Evolutionary conservation across 2,888 invertebrate genomes (phyloP), one percentile per base, ranked within the genome.

Genomic region (Trichacis sp.): DNA sequence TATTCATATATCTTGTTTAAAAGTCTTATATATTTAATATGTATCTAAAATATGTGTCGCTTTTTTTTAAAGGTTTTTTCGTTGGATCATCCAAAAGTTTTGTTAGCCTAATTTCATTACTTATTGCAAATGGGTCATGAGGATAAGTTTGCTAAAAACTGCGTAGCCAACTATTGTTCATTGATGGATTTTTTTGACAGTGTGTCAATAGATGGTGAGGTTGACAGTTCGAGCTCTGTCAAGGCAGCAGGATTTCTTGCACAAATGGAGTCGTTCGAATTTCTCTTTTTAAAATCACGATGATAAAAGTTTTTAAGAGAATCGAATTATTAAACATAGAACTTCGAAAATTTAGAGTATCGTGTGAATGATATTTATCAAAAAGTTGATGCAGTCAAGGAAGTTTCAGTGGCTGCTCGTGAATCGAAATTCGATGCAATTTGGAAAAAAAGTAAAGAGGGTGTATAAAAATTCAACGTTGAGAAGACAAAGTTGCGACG

Each of bases 271-370:
- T 20, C 19, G 1, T 46, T 46, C 24, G 46, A 20, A 20, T 46
- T 46, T 20, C 1, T 46, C 8, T 46, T 46, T 46, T 29, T 46
- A 11, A 15, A 4, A 45, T 4, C 5, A 19, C 45, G 6, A 46
- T 46, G 46, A 46, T 46, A 17, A 18, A 46, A 46, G 18, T 46
- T 24, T 46, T 64, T 48, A 33, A 55, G 29, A 18, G 48, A 8
- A 57, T 57, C 9, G 50, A 62, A 50, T 49, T 51, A 9, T 47
- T 62, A 1, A 62, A 62, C 51, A 46, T 6, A 33, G 55, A 57
- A 18, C 40, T 63, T 9, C 57, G n/a, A 58, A 46, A 47, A 57
- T 17, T 33, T 56, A 9, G 51, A 57, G 36, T 38, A 50, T 19
- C 38, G 45, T 33, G 55, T 45, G 8, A 45, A 30, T 4, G 51